phyloP scores from a whole-genome alignment of 1,140 invertebrate species.

The Bombus superbus region DNA sequence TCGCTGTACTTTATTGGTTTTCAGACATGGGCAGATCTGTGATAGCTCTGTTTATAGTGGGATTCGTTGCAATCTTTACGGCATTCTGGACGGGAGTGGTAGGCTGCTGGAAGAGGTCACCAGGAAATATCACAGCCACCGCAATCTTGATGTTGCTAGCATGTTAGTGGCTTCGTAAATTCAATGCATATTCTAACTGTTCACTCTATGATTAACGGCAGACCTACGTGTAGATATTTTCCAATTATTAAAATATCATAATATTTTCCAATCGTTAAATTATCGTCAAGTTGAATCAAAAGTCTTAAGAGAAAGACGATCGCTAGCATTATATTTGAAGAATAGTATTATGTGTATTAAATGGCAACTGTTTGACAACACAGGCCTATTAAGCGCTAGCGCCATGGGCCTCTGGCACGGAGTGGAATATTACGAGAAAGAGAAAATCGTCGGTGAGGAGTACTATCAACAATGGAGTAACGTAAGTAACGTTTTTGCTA shows the following conservation, averaged over 20 bases:
- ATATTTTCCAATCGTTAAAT: background rate
- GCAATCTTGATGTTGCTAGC: slow-evolving; percentile 95
- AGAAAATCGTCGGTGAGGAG: slow-evolving; percentile 94
- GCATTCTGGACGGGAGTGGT: slow-evolving; percentile 96
- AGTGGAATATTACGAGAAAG: slow-evolving; percentile 97
- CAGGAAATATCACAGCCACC: slow-evolving; percentile 95
- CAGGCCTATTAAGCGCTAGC: slow-evolving; percentile 93
- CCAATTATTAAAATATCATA: background rate
- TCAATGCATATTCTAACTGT: background rate
- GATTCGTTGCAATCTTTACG: slow-evolving; percentile 94
- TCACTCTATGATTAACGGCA: background rate
- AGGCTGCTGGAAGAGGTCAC: slow-evolving; percentile 95
- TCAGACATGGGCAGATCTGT: slow-evolving; percentile 95
- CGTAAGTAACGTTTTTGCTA: slow-evolving; percentile 85
- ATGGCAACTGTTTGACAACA: slow-evolving; percentile 16
- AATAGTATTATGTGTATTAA: background rate
- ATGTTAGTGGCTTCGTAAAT: slow-evolving; percentile 86
- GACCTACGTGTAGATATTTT: background rate
- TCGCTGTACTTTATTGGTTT: background rate
- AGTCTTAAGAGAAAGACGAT: background rate
- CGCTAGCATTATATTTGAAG: background rate
- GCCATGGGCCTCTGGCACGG: slow-evolving; percentile 98
- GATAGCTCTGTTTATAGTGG: slow-evolving; percentile 94
- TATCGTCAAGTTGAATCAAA: background rate
- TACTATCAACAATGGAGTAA: slow-evolving; percentile 96